Evolutionary conservation across 2,888 invertebrate species (phyloP), one percentile per base, ranked within the genome.

Genomic region (Rhaphigaster nebulosa): DNA sequence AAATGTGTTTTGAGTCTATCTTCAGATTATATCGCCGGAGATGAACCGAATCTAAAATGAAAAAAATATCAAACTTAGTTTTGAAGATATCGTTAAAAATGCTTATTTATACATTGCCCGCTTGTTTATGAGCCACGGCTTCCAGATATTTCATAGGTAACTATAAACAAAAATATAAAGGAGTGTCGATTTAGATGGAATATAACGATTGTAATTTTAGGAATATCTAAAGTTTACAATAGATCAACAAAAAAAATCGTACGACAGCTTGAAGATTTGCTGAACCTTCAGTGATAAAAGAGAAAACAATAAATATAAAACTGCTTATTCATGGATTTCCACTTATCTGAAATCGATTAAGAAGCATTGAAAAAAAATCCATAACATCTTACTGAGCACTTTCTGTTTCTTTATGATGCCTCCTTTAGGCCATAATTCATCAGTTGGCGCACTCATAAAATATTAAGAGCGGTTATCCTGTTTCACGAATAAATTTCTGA

Each of bases 371-470:
- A 34, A 76, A 65, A 76, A 76, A 76, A 20, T 76, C 38, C 20
- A 65, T 65, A 65, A 38, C 18, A 20, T 20, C 70, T 76, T 76
- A 76, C 29, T 10, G 10, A 76, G 34, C 70, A 34, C 1, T 65
- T 87, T 87, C 50, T 34, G 18, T 52, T 29, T 20, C 34, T 38
- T 34, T 4, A 76, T 76, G 8, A 76, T 38, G 38, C 20, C 70
- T 23, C 20, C 70, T 76, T 76, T 38, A 23, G 34, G 38, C 23
- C 70, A 38, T 76, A 76, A 76, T 76, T 76, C 70, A 76, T 38
- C n/a, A 76, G 70, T 76, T 76, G 34, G 70, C 38, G 70, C 38
- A 26, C 26, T 88, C 45, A 56, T 60, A 88, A 88, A 54, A 88
- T 38, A 38, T 88, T 54, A 60, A 50, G 26, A n/a, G 20, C 50